Evolutionary conservation across 2,888 invertebrate species (phyloP), one percentile per base, ranked within the genome.

Genomic region (Choreutis nemorana): DNA sequence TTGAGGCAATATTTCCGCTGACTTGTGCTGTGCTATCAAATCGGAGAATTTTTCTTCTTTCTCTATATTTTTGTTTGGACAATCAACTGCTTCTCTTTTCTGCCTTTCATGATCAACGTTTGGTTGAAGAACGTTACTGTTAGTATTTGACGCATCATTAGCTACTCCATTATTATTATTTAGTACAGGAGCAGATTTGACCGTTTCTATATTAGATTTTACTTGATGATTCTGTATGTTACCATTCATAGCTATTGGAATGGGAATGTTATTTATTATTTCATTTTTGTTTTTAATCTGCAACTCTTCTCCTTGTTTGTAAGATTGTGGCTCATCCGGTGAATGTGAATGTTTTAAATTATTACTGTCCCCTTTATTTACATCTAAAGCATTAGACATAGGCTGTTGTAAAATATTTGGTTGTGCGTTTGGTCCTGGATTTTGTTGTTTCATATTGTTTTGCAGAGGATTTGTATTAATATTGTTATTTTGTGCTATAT

Each of bases 271-370:
- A 33, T 41, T 39, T 24, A 34, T 20, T 25, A 21, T 23, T 34
- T 34, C 27, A 21, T 27, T 29, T 15, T 34, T 21, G 14, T 26
- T 10, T 32, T 47, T 40, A 0, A 41, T 47, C 35, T 60, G 51
- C 14, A 35, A 31, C 32, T 68, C 67, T 48, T 75, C 71, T 0
- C 71, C 72, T 50, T 50, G 41, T 45, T 61, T 64, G 25, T 75
- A 72, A 1, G 71, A 75, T 36, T 68, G 56, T 1, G 73, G 72
- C 48, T 72, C 75, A 28, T 71, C 75, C 1, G 52, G 52, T 1
- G 60, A 53, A 33, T 75, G 71, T 1, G 44, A 51, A 44, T 75
- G 72, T 23, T 30, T 34, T 29, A n/a, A n/a, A n/a, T n/a, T n/a
- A n/a, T 48, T 43, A 15, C 14, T n/a, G 9, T 29, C 24, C 12